Conservation (phyloP, 2,797 vertebrate genomes). For the Coccyzus lansbergi region DNA sequence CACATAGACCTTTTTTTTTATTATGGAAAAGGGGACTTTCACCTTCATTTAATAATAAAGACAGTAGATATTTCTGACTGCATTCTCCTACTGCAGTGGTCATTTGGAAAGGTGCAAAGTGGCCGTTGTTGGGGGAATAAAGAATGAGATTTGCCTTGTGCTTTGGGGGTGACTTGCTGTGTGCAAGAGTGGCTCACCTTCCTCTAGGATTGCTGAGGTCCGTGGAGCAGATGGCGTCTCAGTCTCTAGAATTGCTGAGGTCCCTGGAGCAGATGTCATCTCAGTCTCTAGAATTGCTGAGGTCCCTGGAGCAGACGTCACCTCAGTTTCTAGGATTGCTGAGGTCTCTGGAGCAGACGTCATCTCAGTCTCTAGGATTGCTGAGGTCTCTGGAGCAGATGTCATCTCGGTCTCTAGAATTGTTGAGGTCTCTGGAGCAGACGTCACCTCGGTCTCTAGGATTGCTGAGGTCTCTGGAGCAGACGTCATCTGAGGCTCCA, state of each 20-base stretch:
- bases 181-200: neutral
- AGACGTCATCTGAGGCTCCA: neutral
- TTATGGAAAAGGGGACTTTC: neutral
- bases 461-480: neutral
- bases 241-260: too few relatives aligned
- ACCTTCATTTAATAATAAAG: neutral
- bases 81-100: fast-evolving
- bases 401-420: fast-evolving
- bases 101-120: neutral
- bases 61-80: neutral
- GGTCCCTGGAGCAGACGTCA: neutral
- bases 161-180: neutral
- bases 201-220: fast-evolving
- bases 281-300: too few relatives aligned
- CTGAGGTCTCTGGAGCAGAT: neutral
- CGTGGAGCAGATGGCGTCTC: neutral
- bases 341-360: neutral
- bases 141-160: neutral
- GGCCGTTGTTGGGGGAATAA: neutral
- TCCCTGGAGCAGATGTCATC: too few relatives aligned
- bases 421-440: neutral
- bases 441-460: too few relatives aligned
- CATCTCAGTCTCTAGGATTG: fast-evolving
- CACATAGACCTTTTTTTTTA: neutral
- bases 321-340: fast-evolving